Base-by-base conservation (phyloP, 2,797 vertebrate species). In the Sebastes itinus region DNA sequence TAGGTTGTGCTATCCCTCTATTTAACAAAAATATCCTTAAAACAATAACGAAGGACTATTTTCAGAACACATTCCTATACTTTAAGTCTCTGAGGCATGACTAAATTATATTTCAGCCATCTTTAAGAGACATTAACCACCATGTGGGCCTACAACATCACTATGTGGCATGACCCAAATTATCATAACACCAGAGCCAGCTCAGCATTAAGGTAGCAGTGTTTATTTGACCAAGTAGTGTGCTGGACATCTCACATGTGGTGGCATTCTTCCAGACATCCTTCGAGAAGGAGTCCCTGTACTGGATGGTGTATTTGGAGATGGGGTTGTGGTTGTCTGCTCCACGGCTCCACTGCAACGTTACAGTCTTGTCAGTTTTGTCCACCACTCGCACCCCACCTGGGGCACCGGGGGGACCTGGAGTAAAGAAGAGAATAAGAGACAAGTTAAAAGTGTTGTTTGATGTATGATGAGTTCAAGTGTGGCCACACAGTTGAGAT, bases 271-370 rank as follows among this genome's bases (percentile, higher is more conserved):
- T 99, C 99, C 99, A 99, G 56, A 95, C 96, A 27, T 96, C 96
- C 5, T 93, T 71, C 0, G 84, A 96, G 20, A 95, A 92, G 75
- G 95, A 89, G 18, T 96, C 97, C 90, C 96, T 96, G 91, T 95
- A 96, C 89, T 99, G 97, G 90, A 99, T 95, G 58, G 92, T 98
- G 69, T 99, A 99, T 90, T 96, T 98, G 88, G 98, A 98, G 93
- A 99, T 99, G 77, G 98, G 98, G 83, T 97, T 99, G 76, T 98
- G 97, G 95, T 99, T 99, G 94, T 99, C 97, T 79, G 97, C 95
- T 56, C 98, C 98, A 1, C 97, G 97, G 89, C 98, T 99, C 99
- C 99, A 99, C 16, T 95, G 96, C 77, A 99, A 90, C 4, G 92
- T 96, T 65, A 97, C 95, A 25, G 90, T 96, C 82, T 95, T 97